Conservation (phyloP, 2,113 vertebrate species). For the Gymnocephalus cernua region DNA sequence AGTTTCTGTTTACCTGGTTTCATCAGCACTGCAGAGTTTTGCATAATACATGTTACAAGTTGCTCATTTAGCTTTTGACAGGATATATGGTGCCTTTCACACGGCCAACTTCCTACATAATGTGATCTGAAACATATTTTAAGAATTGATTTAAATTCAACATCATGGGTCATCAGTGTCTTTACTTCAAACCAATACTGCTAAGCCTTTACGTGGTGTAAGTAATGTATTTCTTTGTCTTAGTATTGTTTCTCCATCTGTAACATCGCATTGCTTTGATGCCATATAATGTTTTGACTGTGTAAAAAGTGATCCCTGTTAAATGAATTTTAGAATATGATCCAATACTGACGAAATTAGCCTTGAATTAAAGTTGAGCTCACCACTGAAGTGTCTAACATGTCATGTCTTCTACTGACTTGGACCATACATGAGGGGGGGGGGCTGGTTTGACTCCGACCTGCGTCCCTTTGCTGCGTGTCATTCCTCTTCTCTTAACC, state of each 20-base stretch:
- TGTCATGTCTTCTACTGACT: conserved; percentile 17
- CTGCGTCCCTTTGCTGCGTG: too few species aligned
- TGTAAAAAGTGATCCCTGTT: background rate
- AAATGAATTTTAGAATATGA: background rate
- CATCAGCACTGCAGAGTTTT: background rate
- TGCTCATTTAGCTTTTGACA: background rate
- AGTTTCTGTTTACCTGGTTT: background rate
- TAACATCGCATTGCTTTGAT: background rate
- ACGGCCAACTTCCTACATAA: conserved; percentile 42
- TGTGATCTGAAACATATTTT: conserved; percentile 17
- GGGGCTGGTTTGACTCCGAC: too few species aligned
- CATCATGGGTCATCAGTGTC: background rate
- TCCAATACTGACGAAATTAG: background rate
- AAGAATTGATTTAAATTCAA: background rate
- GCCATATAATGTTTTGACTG: background rate
- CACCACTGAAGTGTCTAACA: background rate
- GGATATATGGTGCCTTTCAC: conserved; percentile 6
- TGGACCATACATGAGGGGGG: background rate
- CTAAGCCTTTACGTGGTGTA: background rate
- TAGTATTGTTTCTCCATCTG: background rate
- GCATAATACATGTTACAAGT: background rate
- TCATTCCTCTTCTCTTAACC: too few species aligned
- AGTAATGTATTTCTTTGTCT: background rate
- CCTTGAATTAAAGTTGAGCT: conserved; percentile 15
- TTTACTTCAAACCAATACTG: background rate